phyloP scores from a whole-genome alignment of 92 coral and sea anemone species.

The Phenganax subtilis region DNA sequence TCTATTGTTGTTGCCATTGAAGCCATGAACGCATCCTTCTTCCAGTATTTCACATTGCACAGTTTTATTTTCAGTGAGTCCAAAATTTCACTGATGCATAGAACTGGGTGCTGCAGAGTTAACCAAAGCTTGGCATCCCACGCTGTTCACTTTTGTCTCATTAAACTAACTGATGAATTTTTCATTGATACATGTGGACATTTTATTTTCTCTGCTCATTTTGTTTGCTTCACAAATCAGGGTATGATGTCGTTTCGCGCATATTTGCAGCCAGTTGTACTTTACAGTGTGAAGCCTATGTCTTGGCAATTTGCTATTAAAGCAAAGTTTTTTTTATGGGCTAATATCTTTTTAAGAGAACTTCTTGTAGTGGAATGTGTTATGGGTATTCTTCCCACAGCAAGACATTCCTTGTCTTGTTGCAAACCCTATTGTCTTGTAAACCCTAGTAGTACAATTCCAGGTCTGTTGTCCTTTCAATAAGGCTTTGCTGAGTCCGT shows the following conservation, averaged over 20 bases:
- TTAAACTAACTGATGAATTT: conserved; percentile 5
- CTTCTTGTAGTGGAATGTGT: not conserved
- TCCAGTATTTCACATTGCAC: too few species aligned
- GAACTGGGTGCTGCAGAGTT: conserved; percentile 4
- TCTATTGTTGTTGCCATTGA: too few species aligned
- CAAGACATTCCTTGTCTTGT: not conserved
- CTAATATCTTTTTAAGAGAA: not conserved
- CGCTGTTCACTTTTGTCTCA: conserved; percentile 26
- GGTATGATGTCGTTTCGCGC: not conserved
- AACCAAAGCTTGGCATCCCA: conserved; percentile 19
- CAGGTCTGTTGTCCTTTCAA: not conserved
- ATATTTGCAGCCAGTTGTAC: too few species aligned
- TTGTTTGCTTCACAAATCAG: conserved; percentile 5
- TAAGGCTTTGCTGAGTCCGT: conserved; percentile 7
- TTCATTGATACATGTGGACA: conserved; percentile 1
- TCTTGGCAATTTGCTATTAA: not conserved
- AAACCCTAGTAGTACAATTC: not conserved
- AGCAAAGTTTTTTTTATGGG: not conserved
- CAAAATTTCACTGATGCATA: conserved; percentile 16
- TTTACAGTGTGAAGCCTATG: not conserved
- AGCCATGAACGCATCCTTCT: too few species aligned
- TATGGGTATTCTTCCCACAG: conserved; percentile 4
- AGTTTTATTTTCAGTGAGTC: too few species aligned
- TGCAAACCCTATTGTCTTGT: not conserved
- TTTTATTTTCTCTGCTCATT: not conserved